Percentiles rank a stretch among this genome's conserved stretches.
These are phyloP conservation scores for Drosophila mauritiana DNA, from an alignment of 1,140 invertebrate genomes.

Conservation along the genomic window DNA sequence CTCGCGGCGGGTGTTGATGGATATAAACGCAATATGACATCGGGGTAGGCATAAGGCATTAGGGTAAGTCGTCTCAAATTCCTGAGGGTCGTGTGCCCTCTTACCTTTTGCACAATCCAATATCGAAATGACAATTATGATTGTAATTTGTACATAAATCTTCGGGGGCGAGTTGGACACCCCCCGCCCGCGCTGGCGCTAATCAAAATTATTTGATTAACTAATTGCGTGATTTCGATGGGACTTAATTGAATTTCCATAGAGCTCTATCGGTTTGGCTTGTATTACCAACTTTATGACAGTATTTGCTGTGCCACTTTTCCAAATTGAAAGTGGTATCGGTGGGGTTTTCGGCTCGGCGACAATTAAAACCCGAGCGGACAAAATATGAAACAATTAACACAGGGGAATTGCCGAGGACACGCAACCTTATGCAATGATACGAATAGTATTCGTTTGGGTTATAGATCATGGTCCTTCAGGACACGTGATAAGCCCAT, in stretches of 20 bases:
- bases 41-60: slow-evolving; percentile 68
- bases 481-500: slow-evolving; percentile 66
- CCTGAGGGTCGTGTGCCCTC: slow-evolving; percentile 59
- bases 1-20: slow-evolving; percentile 62
- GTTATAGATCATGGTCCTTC: not conserved
- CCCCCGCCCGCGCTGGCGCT: not conserved
- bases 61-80: slow-evolving; percentile 35
- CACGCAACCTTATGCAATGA: slow-evolving; percentile 74
- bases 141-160: slow-evolving; percentile 79
- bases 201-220: slow-evolving; percentile 84
- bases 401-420: slow-evolving; percentile 58
- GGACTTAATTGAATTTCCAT: slow-evolving; percentile 81
- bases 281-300: slow-evolving; percentile 49
- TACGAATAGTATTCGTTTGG: not conserved
- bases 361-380: slow-evolving; percentile 71
- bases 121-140: slow-evolving; percentile 71
- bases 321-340: slow-evolving; percentile 65
- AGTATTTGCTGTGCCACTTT: slow-evolving; percentile 68
- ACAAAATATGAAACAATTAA: slow-evolving; percentile 82
- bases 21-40: slow-evolving; percentile 78
- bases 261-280: slow-evolving; percentile 28
- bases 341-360: not conserved
- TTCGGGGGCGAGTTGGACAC: slow-evolving; percentile 6
- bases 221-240: slow-evolving; percentile 83
- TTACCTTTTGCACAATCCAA: slow-evolving; percentile 13